phyloP scores from a whole-genome alignment of 2,888 invertebrate genomes.

The Cephus pulcher region DNA sequence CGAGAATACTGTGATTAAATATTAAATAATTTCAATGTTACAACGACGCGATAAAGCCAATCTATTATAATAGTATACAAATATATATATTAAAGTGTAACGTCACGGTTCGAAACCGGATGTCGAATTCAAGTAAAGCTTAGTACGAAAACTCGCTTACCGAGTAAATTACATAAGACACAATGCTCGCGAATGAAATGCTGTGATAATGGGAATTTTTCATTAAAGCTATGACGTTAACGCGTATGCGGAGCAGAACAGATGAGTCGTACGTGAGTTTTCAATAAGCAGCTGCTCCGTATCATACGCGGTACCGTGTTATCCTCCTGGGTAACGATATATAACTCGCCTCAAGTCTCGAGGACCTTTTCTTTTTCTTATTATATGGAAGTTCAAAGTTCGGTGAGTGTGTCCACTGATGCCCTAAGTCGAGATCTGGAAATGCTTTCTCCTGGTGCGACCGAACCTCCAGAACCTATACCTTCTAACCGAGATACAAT shows the following conservation, averaged over 20 bases:
- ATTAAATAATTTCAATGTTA: constrained; percentile 46
- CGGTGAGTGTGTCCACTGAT: constrained; percentile 61
- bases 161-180: neutral
- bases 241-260: neutral
- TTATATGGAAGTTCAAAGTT: constrained; percentile 42
- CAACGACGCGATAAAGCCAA: constrained; percentile 42
- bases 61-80: constrained; percentile 21
- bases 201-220: constrained; percentile 6
- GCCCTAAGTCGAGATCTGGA: constrained; percentile 52
- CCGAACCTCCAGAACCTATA: constrained; percentile 52
- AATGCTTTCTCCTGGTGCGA: constrained; percentile 35
- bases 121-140: constrained; percentile 25
- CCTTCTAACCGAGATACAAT: constrained; percentile 68
- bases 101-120: constrained; percentile 37
- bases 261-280: neutral
- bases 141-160: neutral
- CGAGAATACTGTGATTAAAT: constrained; percentile 37
- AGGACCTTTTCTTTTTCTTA: neutral
- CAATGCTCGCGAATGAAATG: neutral
- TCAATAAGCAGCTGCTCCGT: neutral
- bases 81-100: constrained; percentile 40
- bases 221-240: constrained; percentile 12
- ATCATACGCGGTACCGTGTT: neutral
- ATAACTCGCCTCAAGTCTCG: neutral
- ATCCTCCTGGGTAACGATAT: neutral